Percentiles rank a stretch among this genome's conserved stretches.
Conservation (phyloP, 1,140 invertebrate genomes). For the Manduca sexta region DNA sequence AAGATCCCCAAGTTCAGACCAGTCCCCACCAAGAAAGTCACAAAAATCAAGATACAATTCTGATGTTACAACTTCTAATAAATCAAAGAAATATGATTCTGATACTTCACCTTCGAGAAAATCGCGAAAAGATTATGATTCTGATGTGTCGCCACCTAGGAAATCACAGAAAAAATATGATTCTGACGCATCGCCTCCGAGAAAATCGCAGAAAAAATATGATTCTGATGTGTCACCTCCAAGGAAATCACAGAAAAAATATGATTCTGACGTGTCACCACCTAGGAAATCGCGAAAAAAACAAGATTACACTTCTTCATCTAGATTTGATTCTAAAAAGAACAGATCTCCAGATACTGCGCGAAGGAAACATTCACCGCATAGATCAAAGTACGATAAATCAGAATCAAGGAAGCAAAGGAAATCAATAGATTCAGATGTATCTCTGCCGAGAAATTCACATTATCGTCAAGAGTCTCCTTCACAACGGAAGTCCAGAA, state of each 20-base stretch:
- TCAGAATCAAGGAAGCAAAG: background rate
- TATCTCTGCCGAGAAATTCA: conserved; percentile 37
- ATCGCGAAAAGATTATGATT: conserved; percentile 15
- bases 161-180: no score
- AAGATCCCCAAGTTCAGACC: conserved; percentile 1
- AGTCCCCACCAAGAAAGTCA: conserved; percentile 20
- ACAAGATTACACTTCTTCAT: no score
- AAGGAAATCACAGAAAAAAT: conserved; percentile 15
- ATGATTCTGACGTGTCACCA: conserved; percentile 14
- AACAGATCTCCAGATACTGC: background rate
- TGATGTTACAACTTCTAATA: conserved; percentile 10
- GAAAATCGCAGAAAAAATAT: background rate
- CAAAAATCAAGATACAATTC: conserved; percentile 12
- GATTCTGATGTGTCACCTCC: conserved; percentile 18
- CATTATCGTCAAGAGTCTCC: conserved; percentile 6
- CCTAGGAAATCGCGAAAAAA: conserved; percentile 13
- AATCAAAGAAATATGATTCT: conserved; percentile 13
- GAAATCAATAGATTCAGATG: conserved; percentile 29
- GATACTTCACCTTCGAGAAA: conserved; percentile 14
- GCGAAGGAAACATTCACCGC: background rate
- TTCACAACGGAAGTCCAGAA: conserved; percentile 1
- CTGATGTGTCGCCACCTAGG: no score
- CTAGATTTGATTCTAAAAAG: no score
- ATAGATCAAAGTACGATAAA: background rate
- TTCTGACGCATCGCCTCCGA: background rate